Percentiles rank a stretch among this genome's conserved stretches.
These are phyloP conservation scores for Leucophenga varia DNA, from an alignment of 1,140 invertebrate genomes.

Conservation along the genomic window DNA sequence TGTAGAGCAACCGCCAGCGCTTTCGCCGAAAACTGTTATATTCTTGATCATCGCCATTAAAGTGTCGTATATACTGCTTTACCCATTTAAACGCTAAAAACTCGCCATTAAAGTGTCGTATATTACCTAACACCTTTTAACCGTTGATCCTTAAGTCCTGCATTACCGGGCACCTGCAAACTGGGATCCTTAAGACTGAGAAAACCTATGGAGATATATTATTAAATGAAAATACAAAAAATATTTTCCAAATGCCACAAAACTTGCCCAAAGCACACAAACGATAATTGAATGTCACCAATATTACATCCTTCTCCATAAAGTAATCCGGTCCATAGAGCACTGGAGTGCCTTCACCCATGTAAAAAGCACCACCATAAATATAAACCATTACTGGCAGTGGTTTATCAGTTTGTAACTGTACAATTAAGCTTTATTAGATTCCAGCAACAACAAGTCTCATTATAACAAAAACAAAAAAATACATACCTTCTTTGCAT, in stretches of 20 bases:
- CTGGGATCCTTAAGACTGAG: conserved; percentile 59
- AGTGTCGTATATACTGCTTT: conserved; percentile 63
- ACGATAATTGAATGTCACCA: conserved; percentile 73
- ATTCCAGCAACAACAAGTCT: too few species aligned
- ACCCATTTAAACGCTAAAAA: conserved; percentile 60
- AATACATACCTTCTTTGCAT: too few species aligned
- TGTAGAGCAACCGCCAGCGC: conserved; percentile 51
- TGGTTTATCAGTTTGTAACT: conserved; percentile 28
- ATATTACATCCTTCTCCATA: conserved; percentile 62
- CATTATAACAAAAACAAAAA: too few species aligned
- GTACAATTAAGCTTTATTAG: too few species aligned
- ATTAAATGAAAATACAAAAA: background rate
- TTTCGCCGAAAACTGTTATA: conserved; percentile 55
- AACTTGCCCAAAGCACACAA: conserved; percentile 61
- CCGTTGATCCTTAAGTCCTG: conserved; percentile 61
- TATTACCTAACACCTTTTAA: conserved; percentile 56
- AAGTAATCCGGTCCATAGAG: conserved; percentile 66
- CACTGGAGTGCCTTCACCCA: conserved; percentile 56
- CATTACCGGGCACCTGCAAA: conserved; percentile 59
- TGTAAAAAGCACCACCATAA: conserved; percentile 67
- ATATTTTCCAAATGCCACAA: too few species aligned
- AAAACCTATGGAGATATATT: conserved; percentile 62
- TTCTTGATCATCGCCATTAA: conserved; percentile 57
- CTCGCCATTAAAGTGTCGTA: conserved; percentile 53
- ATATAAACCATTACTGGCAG: conserved; percentile 71